Percentiles rank a stretch among this genome's conserved stretches.
Conservation (phyloP, 1,140 invertebrate genomes). For the Episyrphus balteatus region DNA sequence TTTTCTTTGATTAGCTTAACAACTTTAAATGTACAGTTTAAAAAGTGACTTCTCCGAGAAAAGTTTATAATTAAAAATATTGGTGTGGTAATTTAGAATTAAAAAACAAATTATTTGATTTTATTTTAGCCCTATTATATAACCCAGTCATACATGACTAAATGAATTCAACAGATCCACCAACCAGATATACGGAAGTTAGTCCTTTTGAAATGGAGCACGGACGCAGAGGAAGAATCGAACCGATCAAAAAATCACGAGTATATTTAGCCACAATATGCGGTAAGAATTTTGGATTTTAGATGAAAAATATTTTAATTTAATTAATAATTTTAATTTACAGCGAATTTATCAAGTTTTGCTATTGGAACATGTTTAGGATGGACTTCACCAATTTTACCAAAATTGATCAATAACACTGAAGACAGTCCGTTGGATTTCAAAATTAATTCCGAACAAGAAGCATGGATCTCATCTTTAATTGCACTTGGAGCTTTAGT, state of each 20-base stretch:
- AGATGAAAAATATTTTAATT: too few species aligned
- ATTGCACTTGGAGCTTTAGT: slow-evolving; percentile 62
- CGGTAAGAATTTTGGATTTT: slow-evolving; percentile 37
- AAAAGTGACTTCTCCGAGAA: too few species aligned
- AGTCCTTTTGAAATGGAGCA: slow-evolving; percentile 29
- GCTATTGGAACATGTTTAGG: slow-evolving; percentile 49
- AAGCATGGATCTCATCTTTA: slow-evolving; percentile 67
- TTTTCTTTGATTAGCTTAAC: too few species aligned
- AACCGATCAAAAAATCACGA: slow-evolving; percentile 44
- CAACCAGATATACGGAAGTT: slow-evolving; percentile 23
- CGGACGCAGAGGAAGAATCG: slow-evolving; percentile 38
- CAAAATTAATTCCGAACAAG: slow-evolving; percentile 37
- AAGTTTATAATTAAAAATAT: too few species aligned
- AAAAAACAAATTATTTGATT: too few species aligned
- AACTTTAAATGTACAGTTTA: too few species aligned
- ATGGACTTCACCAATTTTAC: slow-evolving; percentile 57
- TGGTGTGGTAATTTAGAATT: too few species aligned
- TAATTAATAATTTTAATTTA: slow-evolving; percentile 7
- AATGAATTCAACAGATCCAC: slow-evolving; percentile 15
- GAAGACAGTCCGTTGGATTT: slow-evolving; percentile 35
- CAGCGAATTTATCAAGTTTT: slow-evolving; percentile 50
- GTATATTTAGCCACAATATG: slow-evolving; percentile 48
- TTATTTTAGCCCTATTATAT: too few species aligned
- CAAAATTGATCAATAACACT: slow-evolving; percentile 38
- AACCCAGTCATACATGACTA: slow-evolving; percentile 1